A percentile compares a stretch with the other conserved stretches of the same genome.
Conservation (phyloP, 1,140 invertebrate genomes). For the Paraescarpia echinospica region DNA sequence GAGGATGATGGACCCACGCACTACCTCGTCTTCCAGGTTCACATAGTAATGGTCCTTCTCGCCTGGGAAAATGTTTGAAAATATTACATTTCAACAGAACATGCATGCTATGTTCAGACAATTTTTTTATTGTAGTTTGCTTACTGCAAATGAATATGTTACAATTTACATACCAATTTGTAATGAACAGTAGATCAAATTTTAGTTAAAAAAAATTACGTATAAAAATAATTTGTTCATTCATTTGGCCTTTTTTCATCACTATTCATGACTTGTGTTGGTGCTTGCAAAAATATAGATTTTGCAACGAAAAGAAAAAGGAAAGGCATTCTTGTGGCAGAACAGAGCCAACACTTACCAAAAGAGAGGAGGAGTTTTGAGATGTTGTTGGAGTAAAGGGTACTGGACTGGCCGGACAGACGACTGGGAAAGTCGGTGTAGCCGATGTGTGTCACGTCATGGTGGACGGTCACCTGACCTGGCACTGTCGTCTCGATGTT, state of each 20-base stretch:
- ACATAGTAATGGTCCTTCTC: slow-evolving; percentile 77
- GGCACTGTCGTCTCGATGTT: slow-evolving; percentile 84
- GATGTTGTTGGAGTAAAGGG: slow-evolving; percentile 87
- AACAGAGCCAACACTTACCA: no score
- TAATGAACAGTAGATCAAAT: no score
- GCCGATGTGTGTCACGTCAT: slow-evolving; percentile 82
- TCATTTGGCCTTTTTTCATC: no score
- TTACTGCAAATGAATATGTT: no score
- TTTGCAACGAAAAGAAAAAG: no score
- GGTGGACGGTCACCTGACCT: slow-evolving; percentile 73
- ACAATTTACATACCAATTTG: no score
- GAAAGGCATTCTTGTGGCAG: no score
- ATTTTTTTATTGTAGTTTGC: no score
- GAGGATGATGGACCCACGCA: slow-evolving; percentile 78
- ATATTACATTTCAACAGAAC: neutral
- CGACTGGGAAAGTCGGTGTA: slow-evolving; percentile 82
- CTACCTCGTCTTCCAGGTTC: slow-evolving; percentile 83
- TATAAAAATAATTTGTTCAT: neutral
- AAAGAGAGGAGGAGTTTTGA: slow-evolving; percentile 83
- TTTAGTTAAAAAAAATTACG: neutral
- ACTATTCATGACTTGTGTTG: no score
- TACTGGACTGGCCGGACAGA: slow-evolving; percentile 82
- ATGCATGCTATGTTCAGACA: no score
- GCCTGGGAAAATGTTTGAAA: slow-evolving; percentile 25
- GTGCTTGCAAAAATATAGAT: no score